phyloP scores from a whole-genome alignment of 2,797 vertebrate species.

The Selene dorsalis region DNA sequence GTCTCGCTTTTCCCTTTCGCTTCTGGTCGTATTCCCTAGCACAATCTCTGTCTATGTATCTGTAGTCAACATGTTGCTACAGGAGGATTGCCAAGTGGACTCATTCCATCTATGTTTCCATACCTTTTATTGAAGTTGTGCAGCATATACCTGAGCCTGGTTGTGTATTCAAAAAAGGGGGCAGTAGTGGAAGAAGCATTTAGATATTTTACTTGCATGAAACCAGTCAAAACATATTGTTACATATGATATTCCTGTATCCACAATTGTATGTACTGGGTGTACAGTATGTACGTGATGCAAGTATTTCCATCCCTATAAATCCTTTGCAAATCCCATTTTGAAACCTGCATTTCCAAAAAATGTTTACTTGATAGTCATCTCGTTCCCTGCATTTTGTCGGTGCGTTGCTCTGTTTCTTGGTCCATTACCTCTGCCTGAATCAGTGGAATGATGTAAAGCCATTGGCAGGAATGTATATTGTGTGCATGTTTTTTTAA shows the following conservation, averaged over 20 bases:
- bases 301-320: background rate
- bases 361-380: background rate
- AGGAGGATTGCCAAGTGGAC: background rate
- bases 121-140: background rate
- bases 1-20: slow-evolving; percentile 27
- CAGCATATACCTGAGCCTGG: background rate
- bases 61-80: background rate
- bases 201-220: too few relatives aligned
- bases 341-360: background rate
- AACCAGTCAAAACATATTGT: background rate
- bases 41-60: slow-evolving; percentile 7
- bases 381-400: background rate
- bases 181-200: background rate
- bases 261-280: background rate
- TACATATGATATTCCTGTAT: background rate
- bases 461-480: background rate
- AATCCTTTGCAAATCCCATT: background rate
- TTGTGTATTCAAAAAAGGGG: background rate
- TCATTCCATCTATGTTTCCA: background rate
- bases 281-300: too few relatives aligned
- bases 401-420: background rate
- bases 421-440: background rate
- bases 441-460: background rate
- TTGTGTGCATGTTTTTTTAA: background rate
- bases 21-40: background rate